Conservation (phyloP, 2,888 invertebrate genomes). For the Drosophila atripex region DNA sequence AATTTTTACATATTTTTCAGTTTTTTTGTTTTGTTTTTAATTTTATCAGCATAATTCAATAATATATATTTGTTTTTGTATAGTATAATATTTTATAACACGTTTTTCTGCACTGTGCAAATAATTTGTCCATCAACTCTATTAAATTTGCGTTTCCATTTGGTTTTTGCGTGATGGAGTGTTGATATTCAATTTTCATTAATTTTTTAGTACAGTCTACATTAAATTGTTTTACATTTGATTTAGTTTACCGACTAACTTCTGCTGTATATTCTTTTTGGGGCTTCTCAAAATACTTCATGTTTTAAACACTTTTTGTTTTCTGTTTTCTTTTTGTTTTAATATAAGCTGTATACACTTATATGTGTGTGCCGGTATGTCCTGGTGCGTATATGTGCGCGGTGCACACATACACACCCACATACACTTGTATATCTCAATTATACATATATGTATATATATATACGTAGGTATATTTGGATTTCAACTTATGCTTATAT, state of each 20-base stretch:
- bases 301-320: conserved; percentile 38
- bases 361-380: conserved; percentile 14
- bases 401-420: conserved; percentile 4
- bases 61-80: conserved; percentile 45
- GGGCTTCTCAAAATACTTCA: conserved; percentile 40
- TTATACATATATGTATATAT: conserved; percentile 2
- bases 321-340: background rate
- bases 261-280: conserved; percentile 36
- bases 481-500: conserved; percentile 14
- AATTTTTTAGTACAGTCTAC: conserved; percentile 47
- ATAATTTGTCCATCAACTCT: conserved; percentile 43
- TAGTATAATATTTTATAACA: conserved; percentile 54
- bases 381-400: conserved; percentile 1
- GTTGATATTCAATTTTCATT: conserved; percentile 44
- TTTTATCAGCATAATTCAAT: conserved; percentile 54
- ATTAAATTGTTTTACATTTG: conserved; percentile 48
- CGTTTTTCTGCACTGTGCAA: conserved; percentile 52
- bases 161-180: conserved; percentile 37
- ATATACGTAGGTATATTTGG: conserved; percentile 6
- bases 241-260: conserved; percentile 48
- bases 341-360: conserved; percentile 41
- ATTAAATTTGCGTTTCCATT: conserved; percentile 37
- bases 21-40: conserved; percentile 35
- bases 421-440: background rate
- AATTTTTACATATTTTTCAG: conserved; percentile 42